These are phyloP conservation scores for Condylura cristata DNA, from an alignment of 2,113 vertebrate genomes.

Conservation along the genomic window DNA sequence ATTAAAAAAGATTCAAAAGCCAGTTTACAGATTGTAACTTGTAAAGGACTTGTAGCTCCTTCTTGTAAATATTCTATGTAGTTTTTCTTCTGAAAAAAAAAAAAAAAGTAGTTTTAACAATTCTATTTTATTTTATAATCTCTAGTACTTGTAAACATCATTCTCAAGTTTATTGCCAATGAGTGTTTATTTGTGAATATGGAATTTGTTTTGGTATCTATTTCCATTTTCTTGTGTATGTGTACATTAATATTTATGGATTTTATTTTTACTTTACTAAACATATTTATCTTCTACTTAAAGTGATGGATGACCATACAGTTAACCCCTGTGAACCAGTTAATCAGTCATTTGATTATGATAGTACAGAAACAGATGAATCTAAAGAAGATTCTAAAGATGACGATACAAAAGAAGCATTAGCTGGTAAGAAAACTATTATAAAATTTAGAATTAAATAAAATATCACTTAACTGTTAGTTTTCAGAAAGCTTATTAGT, in stretches of 20 bases:
- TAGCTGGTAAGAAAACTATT: conserved; percentile 77
- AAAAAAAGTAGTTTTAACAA: not conserved
- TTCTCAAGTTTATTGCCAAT: not conserved
- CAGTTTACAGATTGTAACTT: not conserved
- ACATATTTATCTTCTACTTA: conserved; percentile 62
- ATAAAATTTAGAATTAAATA: not conserved
- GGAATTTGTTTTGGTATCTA: not conserved
- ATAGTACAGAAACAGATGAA: conserved; percentile 92
- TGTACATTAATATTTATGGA: not conserved
- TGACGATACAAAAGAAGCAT: conserved; percentile 92
- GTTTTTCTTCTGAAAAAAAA: conserved; percentile 44
- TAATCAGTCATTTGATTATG: conserved; percentile 88
- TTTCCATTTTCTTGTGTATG: conserved; percentile 17
- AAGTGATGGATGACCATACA: conserved; percentile 97
- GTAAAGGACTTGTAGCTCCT: not conserved
- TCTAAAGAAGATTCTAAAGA: conserved; percentile 94
- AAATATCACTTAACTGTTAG: not conserved
- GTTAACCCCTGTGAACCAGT: conserved; percentile 89
- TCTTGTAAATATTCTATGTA: not conserved
- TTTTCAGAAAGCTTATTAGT: not conserved
- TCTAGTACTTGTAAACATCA: not conserved
- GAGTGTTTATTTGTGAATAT: conserved; percentile 18
- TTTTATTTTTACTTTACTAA: conserved; percentile 41
- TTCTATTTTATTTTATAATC: conserved; percentile 31
- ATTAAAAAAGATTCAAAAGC: conserved; percentile 1